Percentiles rank a stretch among this genome's conserved stretches.
Evolutionary conservation across 2,888 invertebrate species (phyloP).

Genomic region (Epirrita christyi): DNA sequence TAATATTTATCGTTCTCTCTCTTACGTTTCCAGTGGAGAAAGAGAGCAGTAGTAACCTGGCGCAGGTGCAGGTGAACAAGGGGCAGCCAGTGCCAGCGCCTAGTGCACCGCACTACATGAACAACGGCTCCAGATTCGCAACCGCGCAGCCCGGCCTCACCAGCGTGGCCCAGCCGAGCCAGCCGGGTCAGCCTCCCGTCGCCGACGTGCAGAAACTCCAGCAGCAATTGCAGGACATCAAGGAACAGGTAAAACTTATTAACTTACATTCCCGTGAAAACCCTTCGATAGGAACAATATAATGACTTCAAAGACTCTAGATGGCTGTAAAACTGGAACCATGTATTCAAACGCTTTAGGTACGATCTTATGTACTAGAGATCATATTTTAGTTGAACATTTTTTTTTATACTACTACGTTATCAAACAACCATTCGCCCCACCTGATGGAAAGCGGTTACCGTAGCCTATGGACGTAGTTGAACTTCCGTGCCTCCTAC

Average conservation of each 20-base stretch:
- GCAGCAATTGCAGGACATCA: constrained; percentile 96
- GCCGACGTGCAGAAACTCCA: constrained; percentile 90
- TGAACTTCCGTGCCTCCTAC: no score
- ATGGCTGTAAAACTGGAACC: no score
- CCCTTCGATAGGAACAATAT: no score
- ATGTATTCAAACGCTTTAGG: no score
- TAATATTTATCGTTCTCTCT: neutral
- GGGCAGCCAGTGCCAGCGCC: constrained; percentile 74
- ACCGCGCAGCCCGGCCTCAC: constrained; percentile 55
- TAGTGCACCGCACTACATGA: constrained; percentile 78
- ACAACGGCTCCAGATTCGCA: constrained; percentile 69
- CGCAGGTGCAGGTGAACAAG: constrained; percentile 77
- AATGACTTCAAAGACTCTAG: no score
- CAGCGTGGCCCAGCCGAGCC: constrained; percentile 16
- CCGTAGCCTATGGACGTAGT: no score
- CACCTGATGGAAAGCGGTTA: no score
- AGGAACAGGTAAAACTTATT: constrained; percentile 95
- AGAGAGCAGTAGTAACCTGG: constrained; percentile 71
- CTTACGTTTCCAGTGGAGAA: constrained; percentile 56
- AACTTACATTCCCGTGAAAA: no score
- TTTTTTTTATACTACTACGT: no score
- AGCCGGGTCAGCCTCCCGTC: constrained; percentile 27
- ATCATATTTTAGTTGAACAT: no score
- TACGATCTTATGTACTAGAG: no score
- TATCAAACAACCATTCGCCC: no score